Conservation (phyloP, 2,888 invertebrate species). For the Synanthedon formicaeformis region DNA sequence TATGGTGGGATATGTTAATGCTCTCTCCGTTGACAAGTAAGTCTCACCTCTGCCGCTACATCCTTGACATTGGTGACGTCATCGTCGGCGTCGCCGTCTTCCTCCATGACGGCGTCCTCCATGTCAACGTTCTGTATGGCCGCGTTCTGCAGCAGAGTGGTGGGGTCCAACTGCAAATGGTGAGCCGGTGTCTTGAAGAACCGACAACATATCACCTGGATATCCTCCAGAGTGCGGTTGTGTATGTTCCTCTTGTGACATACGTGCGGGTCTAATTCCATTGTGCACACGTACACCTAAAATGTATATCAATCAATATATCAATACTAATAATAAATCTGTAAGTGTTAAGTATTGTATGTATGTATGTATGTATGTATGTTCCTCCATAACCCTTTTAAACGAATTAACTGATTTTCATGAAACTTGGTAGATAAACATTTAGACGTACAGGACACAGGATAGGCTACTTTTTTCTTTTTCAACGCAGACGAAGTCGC, state of each 20-base stretch:
- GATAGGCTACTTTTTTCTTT: no score
- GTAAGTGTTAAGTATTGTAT: no score
- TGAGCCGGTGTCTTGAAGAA: constrained; percentile 87
- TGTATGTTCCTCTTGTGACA: constrained; percentile 90
- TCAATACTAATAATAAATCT: no score
- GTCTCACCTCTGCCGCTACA: constrained; percentile 14
- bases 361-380: no score
- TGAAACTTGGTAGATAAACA: no score
- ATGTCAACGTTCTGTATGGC: constrained; percentile 87
- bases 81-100: constrained; percentile 80
- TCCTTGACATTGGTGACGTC: constrained; percentile 37
- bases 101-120: constrained; percentile 74
- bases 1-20: no score
- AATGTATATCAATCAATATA: no score
- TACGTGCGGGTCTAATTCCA: constrained; percentile 82
- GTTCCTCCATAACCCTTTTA: no score
- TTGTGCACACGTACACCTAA: constrained; percentile 91
- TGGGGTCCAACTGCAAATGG: constrained; percentile 84
- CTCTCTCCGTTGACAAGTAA: not conserved
- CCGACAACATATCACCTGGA: constrained; percentile 76
- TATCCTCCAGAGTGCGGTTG: constrained; percentile 81
- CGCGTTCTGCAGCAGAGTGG: constrained; percentile 85
- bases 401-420: no score
- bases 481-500: no score
- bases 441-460: no score